Percentiles rank a stretch among this genome's conserved stretches.
These are phyloP conservation scores for Neuroterus valhalla DNA, from an alignment of 1,140 invertebrate species.

Conservation along the genomic window DNA sequence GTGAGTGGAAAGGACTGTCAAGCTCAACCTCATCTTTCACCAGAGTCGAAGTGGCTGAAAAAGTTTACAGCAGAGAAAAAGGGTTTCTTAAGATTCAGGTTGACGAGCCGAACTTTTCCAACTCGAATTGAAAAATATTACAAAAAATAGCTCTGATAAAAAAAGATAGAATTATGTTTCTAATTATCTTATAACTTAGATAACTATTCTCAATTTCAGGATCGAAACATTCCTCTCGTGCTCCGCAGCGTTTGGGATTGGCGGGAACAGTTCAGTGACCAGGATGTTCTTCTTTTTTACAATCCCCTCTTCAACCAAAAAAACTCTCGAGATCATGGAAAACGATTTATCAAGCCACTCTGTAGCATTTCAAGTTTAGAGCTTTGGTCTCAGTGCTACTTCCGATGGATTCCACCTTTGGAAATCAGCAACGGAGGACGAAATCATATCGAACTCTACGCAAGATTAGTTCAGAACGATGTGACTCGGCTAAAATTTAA, in stretches of 20 bases:
- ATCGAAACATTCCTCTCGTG: conserved; percentile 76
- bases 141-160: no score
- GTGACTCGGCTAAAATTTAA: conserved; percentile 75
- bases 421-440: conserved; percentile 87
- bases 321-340: conserved; percentile 44
- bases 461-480: conserved; percentile 76
- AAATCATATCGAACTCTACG: conserved; percentile 80
- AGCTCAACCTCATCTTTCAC: no score
- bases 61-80: no score
- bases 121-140: no score
- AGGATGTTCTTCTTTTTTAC: conserved; percentile 85
- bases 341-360: conserved; percentile 72
- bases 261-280: conserved; percentile 86
- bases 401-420: conserved; percentile 88
- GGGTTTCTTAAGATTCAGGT: no score
- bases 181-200: background rate
- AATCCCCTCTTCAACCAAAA: conserved; percentile 82
- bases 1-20: no score
- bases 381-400: conserved; percentile 93
- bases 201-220: conserved; percentile 61
- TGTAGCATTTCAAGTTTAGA: conserved; percentile 79
- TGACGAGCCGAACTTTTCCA: no score
- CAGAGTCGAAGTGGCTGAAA: no score
- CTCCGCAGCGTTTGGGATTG: conserved; percentile 89
- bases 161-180: no score